Evolutionary conservation across 1,140 invertebrate genomes (phyloP).

Genomic region (Bombus confusus): DNA sequence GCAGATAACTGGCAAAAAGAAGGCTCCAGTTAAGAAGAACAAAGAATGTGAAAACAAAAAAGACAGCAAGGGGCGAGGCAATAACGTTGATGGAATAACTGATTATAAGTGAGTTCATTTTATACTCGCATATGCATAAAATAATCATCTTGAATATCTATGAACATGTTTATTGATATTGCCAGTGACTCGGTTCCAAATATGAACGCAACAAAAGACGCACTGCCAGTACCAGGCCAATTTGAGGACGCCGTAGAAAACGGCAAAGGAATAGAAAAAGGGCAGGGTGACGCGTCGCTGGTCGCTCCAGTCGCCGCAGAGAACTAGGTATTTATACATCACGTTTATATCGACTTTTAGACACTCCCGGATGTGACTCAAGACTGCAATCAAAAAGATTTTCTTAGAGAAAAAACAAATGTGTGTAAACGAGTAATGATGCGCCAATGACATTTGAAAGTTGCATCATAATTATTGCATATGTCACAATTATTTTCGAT

Average conservation of each 20-base stretch:
- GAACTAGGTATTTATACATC: conserved; percentile 63
- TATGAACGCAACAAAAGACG: conserved; percentile 71
- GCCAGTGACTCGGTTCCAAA: conserved; percentile 70
- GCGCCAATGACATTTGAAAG: conserved; percentile 59
- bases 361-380: conserved; percentile 75
- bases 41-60: conserved; percentile 75
- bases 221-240: conserved; percentile 66
- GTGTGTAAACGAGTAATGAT: conserved; percentile 64
- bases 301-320: conserved; percentile 60
- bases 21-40: conserved; percentile 75
- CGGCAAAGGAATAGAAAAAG: conserved; percentile 70
- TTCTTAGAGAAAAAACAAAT: conserved; percentile 63
- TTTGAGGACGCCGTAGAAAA: conserved; percentile 74
- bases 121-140: not conserved
- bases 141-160: not conserved
- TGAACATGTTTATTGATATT: not conserved
- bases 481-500: not conserved
- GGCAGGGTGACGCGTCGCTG: conserved; percentile 72
- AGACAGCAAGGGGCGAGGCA: conserved; percentile 70
- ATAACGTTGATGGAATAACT: conserved; percentile 73
- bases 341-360: conserved; percentile 60
- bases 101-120: conserved; percentile 73
- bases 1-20: conserved; percentile 79
- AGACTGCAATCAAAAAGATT: conserved; percentile 76
- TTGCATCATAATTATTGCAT: not conserved